Evolutionary conservation across 2,113 vertebrate genomes (phyloP).

Genomic region (Myotis yumanensis): DNA sequence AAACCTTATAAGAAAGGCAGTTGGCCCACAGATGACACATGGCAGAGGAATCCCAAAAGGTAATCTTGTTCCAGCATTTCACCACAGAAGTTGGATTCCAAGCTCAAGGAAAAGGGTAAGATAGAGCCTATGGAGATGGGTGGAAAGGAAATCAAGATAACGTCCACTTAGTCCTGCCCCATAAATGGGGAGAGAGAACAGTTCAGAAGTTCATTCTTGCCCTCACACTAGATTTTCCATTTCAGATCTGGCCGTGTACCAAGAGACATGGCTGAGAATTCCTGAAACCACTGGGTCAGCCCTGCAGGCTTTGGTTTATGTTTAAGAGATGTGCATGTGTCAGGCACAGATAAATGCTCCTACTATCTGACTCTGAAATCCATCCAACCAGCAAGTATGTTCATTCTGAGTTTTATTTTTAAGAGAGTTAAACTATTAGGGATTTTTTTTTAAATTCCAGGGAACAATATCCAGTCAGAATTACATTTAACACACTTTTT

Average conservation of each 20-base stretch:
- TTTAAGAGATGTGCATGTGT: neutral
- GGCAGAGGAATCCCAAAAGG: neutral
- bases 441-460: neutral
- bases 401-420: slow-evolving; percentile 28
- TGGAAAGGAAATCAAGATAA: neutral
- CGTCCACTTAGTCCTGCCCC: neutral
- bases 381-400: neutral
- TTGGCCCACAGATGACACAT: too few species aligned
- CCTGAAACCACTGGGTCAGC: neutral
- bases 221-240: neutral
- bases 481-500: neutral
- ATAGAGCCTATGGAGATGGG: neutral
- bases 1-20: neutral
- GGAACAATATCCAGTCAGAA: neutral
- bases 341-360: neutral
- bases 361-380: neutral
- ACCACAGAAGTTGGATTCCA: neutral
- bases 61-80: neutral
- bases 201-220: neutral
- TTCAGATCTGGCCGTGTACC: neutral
- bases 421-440: neutral
- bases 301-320: neutral
- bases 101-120: neutral
- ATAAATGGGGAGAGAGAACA: neutral
- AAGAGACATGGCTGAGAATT: neutral